Evolutionary conservation across 1,140 invertebrate species (phyloP), one percentile per base, ranked within the genome.

Genomic region (Gyrodactylus salaris): DNA sequence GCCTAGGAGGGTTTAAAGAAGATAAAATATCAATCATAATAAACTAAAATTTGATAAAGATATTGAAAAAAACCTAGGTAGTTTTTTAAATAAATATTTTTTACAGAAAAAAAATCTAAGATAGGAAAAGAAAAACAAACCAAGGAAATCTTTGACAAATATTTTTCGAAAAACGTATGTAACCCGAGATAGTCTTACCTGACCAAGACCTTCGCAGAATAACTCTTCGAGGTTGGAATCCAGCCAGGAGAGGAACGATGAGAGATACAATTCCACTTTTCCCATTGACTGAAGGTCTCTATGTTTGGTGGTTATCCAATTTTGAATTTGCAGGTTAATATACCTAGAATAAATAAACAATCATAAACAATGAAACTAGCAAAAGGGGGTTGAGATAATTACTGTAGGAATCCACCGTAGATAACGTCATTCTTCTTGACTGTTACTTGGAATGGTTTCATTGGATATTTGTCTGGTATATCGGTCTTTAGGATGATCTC

Each of bases 211-310:
- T 27, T 78, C 77, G 70, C 78, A 80, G 25, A 79, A 78, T 24
- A 79, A 75, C 1, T 77, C 74, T 74, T 79, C 78, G 54, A 79
- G 70, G 22, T 76, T 78, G 75, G 75, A 77, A 69, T 80, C 79
- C 27, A 80, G 73, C 79, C 79, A 80, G 68, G 76, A 74, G 21
- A 80, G 34, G 68, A 79, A 79, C n/a, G 78, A 7, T 54, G 34
- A 16, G 7, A 54, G n/a, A 54, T 54, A 54, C 7, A 54, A n/a
- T 54, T 54, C 34, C 7, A 54, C 34, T n/a, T 54, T 54, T 7
- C 34, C 34, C n/a, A 54, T 54, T 54, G 34, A 54, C 34, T 16
- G 7, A 16, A 54, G n/a, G 7, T 54, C 34, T 7, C 7, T 54
- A n/a, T 54, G 34, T 54, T 54, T 54, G n/a, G 7, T 54, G 7